Conservation (phyloP, 2,797 vertebrate genomes). For the Crypturellus tataupa region DNA sequence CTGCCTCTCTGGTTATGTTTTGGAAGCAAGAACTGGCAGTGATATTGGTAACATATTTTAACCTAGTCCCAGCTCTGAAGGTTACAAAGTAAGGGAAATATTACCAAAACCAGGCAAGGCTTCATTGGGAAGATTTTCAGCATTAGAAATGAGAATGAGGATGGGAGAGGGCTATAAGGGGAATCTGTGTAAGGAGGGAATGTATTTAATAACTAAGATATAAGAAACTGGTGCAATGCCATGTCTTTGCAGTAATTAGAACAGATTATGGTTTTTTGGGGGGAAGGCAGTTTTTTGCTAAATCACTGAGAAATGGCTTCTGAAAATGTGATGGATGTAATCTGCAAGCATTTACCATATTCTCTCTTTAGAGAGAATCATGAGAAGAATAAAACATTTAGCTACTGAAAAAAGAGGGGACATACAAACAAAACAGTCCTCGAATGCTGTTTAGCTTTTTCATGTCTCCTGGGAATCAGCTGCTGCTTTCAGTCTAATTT, state of each 20-base stretch:
- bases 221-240: slow-evolving; percentile 33
- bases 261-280: neutral
- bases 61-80: neutral
- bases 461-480: slow-evolving; percentile 69
- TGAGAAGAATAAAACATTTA: slow-evolving; percentile 22
- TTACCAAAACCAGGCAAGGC: neutral
- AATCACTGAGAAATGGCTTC: slow-evolving; percentile 17
- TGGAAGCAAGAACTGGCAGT: neutral
- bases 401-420: slow-evolving; percentile 49
- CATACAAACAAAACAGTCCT: slow-evolving; percentile 56
- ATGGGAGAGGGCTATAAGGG: neutral
- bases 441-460: slow-evolving; percentile 68
- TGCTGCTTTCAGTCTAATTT: slow-evolving; percentile 79
- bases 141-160: neutral
- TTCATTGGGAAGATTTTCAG: slow-evolving; percentile 42
- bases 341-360: slow-evolving; percentile 61
- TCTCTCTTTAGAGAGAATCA: slow-evolving; percentile 10
- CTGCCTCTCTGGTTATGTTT: neutral
- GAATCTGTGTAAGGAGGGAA: neutral
- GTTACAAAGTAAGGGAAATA: slow-evolving; percentile 37
- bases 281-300: neutral
- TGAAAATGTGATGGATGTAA: neutral
- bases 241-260: slow-evolving; percentile 37
- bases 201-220: neutral
- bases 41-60: slow-evolving; percentile 2